phyloP scores from a whole-genome alignment of 1,140 invertebrate species.

The Bombus confusus region DNA sequence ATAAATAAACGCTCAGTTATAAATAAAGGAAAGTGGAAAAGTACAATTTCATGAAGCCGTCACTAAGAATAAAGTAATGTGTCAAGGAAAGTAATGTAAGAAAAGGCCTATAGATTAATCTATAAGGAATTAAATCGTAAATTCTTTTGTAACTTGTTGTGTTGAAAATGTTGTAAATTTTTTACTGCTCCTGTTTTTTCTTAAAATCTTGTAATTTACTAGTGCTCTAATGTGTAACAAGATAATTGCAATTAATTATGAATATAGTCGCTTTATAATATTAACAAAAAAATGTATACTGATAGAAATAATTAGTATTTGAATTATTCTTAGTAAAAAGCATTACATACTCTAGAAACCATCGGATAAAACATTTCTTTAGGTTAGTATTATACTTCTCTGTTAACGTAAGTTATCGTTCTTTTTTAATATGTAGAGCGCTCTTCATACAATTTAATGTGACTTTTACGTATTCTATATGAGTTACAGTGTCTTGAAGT shows the following conservation, averaged over 20 bases:
- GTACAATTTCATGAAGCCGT: background rate
- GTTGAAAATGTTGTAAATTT: no score
- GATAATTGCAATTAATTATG: background rate
- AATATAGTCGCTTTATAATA: background rate
- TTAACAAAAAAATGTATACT: background rate
- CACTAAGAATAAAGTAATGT: background rate
- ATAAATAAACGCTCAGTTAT: background rate
- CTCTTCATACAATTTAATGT: background rate
- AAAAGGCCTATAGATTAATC: background rate
- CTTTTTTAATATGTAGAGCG: background rate
- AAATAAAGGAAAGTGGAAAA: background rate
- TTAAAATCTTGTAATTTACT: background rate
- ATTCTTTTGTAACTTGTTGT: background rate
- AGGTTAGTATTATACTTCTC: background rate
- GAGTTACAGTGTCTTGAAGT: background rate
- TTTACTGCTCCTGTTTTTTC: no score
- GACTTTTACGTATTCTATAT: background rate
- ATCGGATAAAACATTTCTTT: background rate
- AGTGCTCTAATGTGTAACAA: background rate
- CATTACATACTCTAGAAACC: background rate
- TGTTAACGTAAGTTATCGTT: background rate
- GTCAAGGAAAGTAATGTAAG: background rate
- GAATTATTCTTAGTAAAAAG: no score
- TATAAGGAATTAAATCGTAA: background rate
- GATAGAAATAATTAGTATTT: background rate